Evolutionary conservation across 2,113 vertebrate species (phyloP), one percentile per base, ranked within the genome.

Genomic region (Callionymus lyra): DNA sequence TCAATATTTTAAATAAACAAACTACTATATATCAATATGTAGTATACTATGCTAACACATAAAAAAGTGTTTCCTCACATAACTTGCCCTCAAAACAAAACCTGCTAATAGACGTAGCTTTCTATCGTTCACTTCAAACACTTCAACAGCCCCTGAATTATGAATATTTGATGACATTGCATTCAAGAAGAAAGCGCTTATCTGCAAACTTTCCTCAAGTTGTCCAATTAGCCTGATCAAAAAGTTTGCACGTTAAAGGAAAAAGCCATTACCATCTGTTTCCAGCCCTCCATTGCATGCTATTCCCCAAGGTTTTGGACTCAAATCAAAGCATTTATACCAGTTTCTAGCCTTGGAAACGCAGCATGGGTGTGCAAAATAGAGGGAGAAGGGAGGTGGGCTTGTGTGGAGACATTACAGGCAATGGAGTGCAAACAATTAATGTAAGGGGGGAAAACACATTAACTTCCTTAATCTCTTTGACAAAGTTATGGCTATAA

Each of bases 221-320:
- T 70, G 79, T 80, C 77, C 65, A 84, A 81, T 82, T 84, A 84
- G 73, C 60, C 74, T 78, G 65, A 85, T 82, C 75, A 77, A 72
- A 83, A 79, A 75, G 72, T 80, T 77, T 74, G 58, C 44, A 55
- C 57, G 65, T 77, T 77, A 53, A 61, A 41, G 48, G 60, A 67
- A 56, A 70, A 68, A 71, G 57, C 47, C 59, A 80, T 81, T 78
- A 80, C 79, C 82, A 82, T 84, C 82, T 85, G 81, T 82, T 83
- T 77, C 60, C 52, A 79, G 69, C 61, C 57, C 62, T 59, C 58
- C 55, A 53, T 54, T 74, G 70, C 48, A 64, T 63, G 57, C 54
- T 65, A 79, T 79, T 80, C 82, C 75, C 81, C 34, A 65, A 77
- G 16, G 78, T 75, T 78, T 81, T 66, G 72, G 64, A 66, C 59